Evolutionary conservation across 2,113 vertebrate genomes (phyloP).

Genomic region (Gavia stellata): DNA sequence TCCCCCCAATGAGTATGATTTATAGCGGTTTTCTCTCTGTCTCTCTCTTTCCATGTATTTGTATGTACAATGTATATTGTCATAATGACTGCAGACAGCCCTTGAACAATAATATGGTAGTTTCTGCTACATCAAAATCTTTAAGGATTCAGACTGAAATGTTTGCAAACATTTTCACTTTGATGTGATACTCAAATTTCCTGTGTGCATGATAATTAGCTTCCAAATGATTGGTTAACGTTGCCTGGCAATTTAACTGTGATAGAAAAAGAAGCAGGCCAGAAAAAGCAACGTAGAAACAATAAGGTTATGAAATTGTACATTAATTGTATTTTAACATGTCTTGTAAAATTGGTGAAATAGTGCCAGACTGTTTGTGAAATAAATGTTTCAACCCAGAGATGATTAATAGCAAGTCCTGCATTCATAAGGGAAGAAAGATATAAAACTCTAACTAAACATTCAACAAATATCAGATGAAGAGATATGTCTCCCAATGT

Average conservation of each 20-base stretch:
- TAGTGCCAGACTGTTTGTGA: background rate
- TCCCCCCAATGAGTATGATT: background rate
- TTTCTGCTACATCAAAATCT: background rate
- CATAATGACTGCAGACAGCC: background rate
- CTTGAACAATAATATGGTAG: background rate
- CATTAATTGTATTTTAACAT: background rate
- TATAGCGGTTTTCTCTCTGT: background rate
- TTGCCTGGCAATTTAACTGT: background rate
- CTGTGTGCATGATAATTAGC: background rate
- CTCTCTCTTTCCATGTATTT: background rate
- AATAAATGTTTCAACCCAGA: background rate
- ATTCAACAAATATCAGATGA: background rate
- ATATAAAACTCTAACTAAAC: conserved; percentile 15
- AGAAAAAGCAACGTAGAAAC: background rate
- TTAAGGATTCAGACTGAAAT: background rate
- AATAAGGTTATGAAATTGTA: background rate
- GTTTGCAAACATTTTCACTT: background rate
- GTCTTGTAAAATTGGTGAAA: background rate
- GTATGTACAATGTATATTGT: background rate
- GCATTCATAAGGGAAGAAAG: background rate
- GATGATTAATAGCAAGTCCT: background rate
- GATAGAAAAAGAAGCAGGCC: background rate
- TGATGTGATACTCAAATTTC: background rate
- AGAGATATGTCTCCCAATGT: background rate
- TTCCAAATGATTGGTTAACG: background rate